Base-by-base conservation (phyloP, 2,113 vertebrate species). In the Alethe diademata region DNA sequence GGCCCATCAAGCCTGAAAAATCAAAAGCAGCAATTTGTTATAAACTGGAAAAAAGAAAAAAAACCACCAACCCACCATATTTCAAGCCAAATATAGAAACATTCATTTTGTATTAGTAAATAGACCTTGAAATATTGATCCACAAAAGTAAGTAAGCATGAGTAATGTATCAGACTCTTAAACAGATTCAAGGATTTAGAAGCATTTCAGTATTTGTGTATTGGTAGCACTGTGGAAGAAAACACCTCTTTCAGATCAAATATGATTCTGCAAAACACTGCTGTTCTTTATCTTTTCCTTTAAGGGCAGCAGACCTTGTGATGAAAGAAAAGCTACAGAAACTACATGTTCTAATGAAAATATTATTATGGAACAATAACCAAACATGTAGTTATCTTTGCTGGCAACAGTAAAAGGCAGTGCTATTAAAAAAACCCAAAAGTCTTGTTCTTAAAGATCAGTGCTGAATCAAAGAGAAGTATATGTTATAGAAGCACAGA, bases 1-100 rank as follows among this genome's bases (percentile, higher is more conserved):
- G 89, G 93, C 91, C 65, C 94, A 95, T 89, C 94, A 94, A 95
- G 94, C 54, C 78, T 90, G 78, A 79, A 80, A 93, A 91, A 94
- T 88, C 91, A 92, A 94, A 97, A 94, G 73, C 25, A 84, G 57
- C 47, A 65, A 91, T 90, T 95, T 95, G 74, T 69, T 80, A 86
- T 43, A 88, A 95, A 83, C 29, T 43, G 26, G 42, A 33, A 9
- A 29, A 42, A 53, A 10, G 15, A 26, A 61, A 40, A 29, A 25
- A 25, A 12, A 42, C 5, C 69, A 64, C 29, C 42, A 65, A 56
- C 60, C 50, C 35, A 65, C 58, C 36, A 51, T 22, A 90, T 83
- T 83, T 70, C 80, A 54, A 72, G 69, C 20, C 73, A 84, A 94
- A 92, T 91, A 43, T 29, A 74, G 66, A 94, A 95, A 82, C 8